Evolutionary conservation across 2,113 vertebrate genomes (phyloP).

Genomic region (Aldabrachelys gigantea): DNA sequence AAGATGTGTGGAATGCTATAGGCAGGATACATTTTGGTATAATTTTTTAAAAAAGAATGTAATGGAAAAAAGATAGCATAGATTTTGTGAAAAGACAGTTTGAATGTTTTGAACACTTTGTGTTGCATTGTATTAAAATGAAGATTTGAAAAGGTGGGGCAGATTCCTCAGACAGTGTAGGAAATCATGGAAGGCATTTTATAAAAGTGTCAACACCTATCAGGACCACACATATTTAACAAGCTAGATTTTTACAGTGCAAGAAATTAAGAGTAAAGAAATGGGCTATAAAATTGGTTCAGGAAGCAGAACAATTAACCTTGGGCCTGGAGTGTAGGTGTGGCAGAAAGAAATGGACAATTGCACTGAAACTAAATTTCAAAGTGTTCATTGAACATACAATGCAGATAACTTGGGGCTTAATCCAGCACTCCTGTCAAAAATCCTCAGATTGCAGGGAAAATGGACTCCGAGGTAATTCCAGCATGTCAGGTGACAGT

Average conservation of each 20-base stretch:
- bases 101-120: not conserved
- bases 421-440: not conserved
- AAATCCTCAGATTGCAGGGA: not conserved
- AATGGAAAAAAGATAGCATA: not conserved
- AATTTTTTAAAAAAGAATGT: not conserved
- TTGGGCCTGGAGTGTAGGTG: not conserved
- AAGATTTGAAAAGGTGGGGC: not conserved
- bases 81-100: not conserved
- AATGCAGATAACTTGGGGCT: not conserved
- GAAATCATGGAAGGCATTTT: slow-evolving; percentile 13
- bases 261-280: slow-evolving; percentile 34
- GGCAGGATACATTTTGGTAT: not conserved
- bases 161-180: not conserved
- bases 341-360: not conserved
- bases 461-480: too few species aligned
- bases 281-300: not conserved
- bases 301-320: not conserved
- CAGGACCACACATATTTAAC: not conserved
- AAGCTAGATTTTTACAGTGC: not conserved
- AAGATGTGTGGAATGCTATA: not conserved
- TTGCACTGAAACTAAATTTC: not conserved
- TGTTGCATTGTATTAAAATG: slow-evolving; percentile 2
- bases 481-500: too few species aligned
- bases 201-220: not conserved
- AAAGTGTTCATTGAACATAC: not conserved